These are phyloP conservation scores for Cosmopolites sordidus DNA, from an alignment of 2,888 invertebrate genomes.

Conservation along the genomic window DNA sequence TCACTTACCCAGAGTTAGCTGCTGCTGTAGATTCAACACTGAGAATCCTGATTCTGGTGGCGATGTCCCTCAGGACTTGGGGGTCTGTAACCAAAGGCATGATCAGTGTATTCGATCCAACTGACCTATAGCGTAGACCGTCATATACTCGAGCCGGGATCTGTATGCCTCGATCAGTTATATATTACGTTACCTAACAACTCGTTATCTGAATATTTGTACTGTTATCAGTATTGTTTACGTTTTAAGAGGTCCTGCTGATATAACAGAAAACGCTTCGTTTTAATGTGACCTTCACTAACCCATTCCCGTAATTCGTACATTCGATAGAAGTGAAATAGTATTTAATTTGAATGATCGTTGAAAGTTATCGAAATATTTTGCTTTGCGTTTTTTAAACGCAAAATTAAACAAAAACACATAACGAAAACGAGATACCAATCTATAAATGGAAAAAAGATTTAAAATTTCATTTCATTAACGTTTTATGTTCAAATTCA, in stretches of 20 bases:
- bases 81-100: conserved; percentile 41
- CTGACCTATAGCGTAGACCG: neutral
- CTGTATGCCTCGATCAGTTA: neutral
- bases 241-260: neutral
- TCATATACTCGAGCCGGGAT: too few species aligned
- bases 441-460: too few species aligned
- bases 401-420: too few species aligned
- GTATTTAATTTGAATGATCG: too few species aligned
- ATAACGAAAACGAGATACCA: too few species aligned
- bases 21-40: conserved; percentile 89
- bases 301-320: too few species aligned
- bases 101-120: conserved; percentile 8
- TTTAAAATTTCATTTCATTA: too few species aligned
- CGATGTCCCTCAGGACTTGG: conserved; percentile 81
- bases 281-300: neutral
- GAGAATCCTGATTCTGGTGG: conserved; percentile 89
- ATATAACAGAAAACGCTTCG: neutral
- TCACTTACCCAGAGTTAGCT: conserved; percentile 84
- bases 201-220: neutral
- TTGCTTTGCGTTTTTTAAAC: too few species aligned
- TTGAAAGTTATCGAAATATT: too few species aligned
- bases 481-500: too few species aligned
- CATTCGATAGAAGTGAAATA: too few species aligned
- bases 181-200: neutral
- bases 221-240: neutral